Conservation (phyloP, 2,113 vertebrate species). For the Trogon surrucura region DNA sequence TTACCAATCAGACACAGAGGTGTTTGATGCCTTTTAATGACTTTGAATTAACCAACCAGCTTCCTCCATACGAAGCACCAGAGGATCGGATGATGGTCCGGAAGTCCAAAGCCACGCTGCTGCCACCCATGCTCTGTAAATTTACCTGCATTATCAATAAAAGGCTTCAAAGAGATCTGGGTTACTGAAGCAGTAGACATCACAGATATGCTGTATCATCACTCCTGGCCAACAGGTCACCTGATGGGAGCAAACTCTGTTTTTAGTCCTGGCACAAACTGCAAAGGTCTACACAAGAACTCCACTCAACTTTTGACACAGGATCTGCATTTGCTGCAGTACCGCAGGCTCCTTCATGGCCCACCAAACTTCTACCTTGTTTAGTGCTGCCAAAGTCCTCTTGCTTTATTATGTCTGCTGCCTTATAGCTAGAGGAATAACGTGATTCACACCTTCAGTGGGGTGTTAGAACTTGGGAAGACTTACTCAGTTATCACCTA, state of each 20-base stretch:
- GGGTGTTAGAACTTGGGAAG: neutral
- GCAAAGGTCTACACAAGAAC: neutral
- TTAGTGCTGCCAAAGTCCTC: neutral
- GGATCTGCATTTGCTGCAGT: neutral
- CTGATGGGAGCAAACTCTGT: neutral
- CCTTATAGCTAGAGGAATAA: neutral
- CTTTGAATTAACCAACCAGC: neutral
- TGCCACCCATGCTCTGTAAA: neutral
- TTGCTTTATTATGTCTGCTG: neutral
- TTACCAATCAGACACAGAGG: neutral
- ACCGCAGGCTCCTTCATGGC: neutral
- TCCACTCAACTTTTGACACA: neutral
- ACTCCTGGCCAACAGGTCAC: neutral
- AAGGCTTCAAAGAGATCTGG: no score
- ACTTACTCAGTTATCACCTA: neutral
- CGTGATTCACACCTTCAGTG: neutral
- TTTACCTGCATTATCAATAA: neutral
- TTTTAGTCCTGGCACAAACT: neutral
- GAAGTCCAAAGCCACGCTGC: neutral
- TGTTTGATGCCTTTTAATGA: neutral
- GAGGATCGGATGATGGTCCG: neutral
- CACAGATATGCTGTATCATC: accelerated
- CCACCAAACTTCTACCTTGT: neutral
- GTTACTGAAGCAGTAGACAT: accelerated
- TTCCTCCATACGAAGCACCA: neutral